These are phyloP conservation scores for Vultur gryphus DNA, from an alignment of 2,797 vertebrate species.

Conservation along the genomic window DNA sequence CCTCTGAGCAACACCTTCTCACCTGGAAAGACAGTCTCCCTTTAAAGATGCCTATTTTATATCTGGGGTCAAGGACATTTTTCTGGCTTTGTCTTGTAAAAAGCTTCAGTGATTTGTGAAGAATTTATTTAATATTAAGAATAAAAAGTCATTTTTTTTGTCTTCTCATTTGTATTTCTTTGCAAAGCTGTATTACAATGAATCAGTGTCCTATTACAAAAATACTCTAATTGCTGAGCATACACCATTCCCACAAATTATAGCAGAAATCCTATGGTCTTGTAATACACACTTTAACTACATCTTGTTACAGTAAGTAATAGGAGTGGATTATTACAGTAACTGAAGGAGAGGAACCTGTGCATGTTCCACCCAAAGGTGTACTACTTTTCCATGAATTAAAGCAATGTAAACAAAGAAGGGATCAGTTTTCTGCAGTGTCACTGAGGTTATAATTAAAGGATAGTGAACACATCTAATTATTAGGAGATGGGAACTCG, in stretches of 20 bases:
- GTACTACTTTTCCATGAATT: neutral
- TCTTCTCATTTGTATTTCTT: neutral
- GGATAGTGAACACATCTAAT: conserved; percentile 8
- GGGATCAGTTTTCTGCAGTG: neutral
- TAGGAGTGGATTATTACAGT: neutral
- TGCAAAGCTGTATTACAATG: neutral
- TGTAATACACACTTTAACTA: neutral
- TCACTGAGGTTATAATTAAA: conserved; percentile 31
- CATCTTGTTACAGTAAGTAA: neutral
- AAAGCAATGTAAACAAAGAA: conserved; percentile 16
- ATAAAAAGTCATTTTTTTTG: neutral
- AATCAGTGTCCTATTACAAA: neutral
- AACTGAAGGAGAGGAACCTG: neutral
- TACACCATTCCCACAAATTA: neutral
- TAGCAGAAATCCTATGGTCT: neutral
- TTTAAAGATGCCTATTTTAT: neutral
- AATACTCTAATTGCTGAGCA: neutral
- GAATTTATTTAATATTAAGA: neutral
- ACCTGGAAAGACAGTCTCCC: neutral
- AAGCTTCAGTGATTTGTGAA: neutral
- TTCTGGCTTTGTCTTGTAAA: neutral
- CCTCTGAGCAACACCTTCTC: neutral
- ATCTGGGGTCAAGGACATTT: neutral
- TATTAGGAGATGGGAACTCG: conserved; percentile 50
- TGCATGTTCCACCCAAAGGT: neutral